Percentiles rank a stretch among this genome's conserved stretches.
Evolutionary conservation across 2,113 vertebrate genomes (phyloP).

Genomic region (Bambusicola thoracicus): DNA sequence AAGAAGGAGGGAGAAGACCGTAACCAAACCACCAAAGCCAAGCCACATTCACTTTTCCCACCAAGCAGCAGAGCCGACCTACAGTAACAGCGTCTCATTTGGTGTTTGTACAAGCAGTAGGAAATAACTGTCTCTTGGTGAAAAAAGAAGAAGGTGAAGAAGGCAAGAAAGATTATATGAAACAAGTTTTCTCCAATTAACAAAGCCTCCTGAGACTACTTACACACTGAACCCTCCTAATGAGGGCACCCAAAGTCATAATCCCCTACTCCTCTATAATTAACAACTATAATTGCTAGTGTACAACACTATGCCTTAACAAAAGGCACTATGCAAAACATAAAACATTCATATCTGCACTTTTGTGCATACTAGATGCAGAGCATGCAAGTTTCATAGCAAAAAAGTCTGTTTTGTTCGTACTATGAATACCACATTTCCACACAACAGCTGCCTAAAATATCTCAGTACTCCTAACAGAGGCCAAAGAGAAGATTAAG

Average conservation of each 20-base stretch:
- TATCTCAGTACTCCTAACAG: neutral
- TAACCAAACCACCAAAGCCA: neutral
- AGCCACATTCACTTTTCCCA: neutral
- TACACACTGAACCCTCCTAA: constrained; percentile 28
- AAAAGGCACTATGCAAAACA: neutral
- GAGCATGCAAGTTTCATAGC: neutral
- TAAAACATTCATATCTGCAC: neutral
- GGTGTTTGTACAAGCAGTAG: neutral
- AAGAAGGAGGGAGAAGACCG: neutral
- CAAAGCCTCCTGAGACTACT: constrained; percentile 35
- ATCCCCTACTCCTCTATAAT: constrained; percentile 22
- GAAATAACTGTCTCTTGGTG: constrained; percentile 19
- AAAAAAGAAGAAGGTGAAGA: neutral
- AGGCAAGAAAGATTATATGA: neutral
- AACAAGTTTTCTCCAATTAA: constrained; percentile 44
- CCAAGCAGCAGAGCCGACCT: neutral
- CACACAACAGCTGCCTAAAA: neutral
- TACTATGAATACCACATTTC: neutral
- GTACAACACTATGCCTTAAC: neutral
- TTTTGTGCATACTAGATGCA: neutral
- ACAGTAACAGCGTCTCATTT: neutral
- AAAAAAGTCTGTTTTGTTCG: neutral
- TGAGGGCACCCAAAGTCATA: constrained; percentile 43
- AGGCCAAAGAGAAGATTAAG: neutral
- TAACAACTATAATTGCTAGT: neutral